phyloP scores from a whole-genome alignment of 1,140 invertebrate genomes.

The Zaprionus gabonicus region DNA sequence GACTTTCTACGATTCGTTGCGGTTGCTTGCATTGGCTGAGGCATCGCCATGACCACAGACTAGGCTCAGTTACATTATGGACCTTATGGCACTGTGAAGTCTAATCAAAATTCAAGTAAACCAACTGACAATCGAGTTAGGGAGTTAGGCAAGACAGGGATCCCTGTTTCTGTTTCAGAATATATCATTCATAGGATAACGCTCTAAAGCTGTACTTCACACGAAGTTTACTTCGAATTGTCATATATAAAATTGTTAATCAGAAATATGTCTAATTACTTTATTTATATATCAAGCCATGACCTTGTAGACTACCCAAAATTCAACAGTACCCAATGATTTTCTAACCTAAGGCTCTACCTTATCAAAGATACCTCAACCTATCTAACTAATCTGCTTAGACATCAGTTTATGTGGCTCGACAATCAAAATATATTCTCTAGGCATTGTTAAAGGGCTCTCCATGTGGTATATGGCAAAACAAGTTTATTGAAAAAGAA shows the following conservation, averaged over 20 bases:
- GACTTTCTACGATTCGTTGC: slow-evolving; percentile 21
- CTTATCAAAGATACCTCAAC: too few relatives aligned
- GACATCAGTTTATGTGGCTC: background rate
- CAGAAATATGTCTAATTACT: too few relatives aligned
- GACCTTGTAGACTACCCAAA: too few relatives aligned
- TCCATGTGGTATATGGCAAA: too few relatives aligned
- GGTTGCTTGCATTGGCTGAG: background rate
- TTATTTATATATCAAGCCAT: too few relatives aligned
- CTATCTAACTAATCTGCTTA: background rate
- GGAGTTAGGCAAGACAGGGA: background rate
- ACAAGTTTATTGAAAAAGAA: background rate
- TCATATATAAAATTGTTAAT: too few relatives aligned
- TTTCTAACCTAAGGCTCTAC: too few relatives aligned
- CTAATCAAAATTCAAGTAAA: background rate
- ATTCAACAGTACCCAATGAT: too few relatives aligned
- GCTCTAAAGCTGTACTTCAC: too few relatives aligned
- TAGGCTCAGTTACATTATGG: background rate
- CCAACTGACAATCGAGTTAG: background rate
- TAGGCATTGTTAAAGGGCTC: background rate
- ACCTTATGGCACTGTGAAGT: background rate
- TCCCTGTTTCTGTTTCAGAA: background rate
- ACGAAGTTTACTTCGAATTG: too few relatives aligned
- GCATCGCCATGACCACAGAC: background rate
- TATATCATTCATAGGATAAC: too few relatives aligned
- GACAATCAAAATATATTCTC: background rate